phyloP scores from a whole-genome alignment of 2,888 invertebrate genomes.

The Amiota communis region DNA sequence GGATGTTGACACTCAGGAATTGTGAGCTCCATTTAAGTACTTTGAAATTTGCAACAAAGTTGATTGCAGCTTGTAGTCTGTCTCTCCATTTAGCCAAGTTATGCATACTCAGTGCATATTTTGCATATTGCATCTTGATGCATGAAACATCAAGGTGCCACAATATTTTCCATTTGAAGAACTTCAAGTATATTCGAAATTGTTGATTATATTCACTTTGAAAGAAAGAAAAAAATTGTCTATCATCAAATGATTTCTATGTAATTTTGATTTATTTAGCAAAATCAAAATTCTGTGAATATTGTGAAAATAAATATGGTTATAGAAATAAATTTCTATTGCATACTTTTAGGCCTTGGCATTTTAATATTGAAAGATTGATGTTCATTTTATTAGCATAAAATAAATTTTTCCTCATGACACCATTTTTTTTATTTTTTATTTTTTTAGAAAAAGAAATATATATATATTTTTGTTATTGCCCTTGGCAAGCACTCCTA shows the following conservation, averaged over 20 bases:
- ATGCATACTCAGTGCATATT: no score
- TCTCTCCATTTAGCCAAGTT: no score
- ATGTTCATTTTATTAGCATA: conserved; percentile 11
- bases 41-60: conserved; percentile 58
- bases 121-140: no score
- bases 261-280: conserved; percentile 2
- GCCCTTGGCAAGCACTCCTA: background rate
- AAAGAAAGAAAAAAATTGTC: background rate
- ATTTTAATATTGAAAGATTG: conserved; percentile 20
- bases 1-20: background rate
- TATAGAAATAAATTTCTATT: background rate
- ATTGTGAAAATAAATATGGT: background rate
- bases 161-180: no score
- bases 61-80: background rate
- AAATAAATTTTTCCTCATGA: background rate
- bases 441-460: background rate
- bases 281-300: background rate
- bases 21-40: conserved; percentile 53
- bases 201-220: no score
- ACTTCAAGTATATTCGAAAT: no score
- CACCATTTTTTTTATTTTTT: no score
- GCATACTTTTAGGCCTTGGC: conserved; percentile 15
- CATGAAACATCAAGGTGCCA: no score
- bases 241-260: no score
- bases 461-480: background rate